These are phyloP conservation scores for Sphyrna mokarran DNA, from an alignment of 2,113 vertebrate genomes.

Conservation along the genomic window DNA sequence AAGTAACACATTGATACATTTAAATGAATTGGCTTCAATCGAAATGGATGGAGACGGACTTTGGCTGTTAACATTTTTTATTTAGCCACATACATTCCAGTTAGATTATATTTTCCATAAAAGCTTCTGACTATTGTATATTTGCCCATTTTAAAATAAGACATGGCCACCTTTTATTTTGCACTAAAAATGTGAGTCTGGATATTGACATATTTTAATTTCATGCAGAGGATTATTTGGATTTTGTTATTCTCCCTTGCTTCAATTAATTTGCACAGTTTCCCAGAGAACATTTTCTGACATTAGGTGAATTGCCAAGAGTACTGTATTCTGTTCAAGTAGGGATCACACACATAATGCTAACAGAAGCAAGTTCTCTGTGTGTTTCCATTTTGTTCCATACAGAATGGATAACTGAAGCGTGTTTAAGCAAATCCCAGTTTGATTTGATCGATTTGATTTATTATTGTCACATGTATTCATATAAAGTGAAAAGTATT, in stretches of 20 bases:
- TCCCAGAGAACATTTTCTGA: not conserved
- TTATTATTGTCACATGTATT: too few species aligned
- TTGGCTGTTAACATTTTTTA: not conserved
- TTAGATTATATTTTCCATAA: not conserved
- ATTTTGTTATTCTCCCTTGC: not conserved
- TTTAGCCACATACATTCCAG: not conserved
- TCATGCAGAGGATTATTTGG: not conserved
- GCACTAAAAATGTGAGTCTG: not conserved
- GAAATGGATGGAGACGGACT: not conserved
- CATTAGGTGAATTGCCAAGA: not conserved
- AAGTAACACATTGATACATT: conserved; percentile 5
- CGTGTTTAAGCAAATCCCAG: not conserved
- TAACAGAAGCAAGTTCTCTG: not conserved
- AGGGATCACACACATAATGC: not conserved
- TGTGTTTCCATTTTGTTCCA: not conserved
- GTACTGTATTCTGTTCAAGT: not conserved
- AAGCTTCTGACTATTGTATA: not conserved
- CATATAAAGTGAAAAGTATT: too few species aligned
- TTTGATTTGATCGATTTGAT: not conserved
- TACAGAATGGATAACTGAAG: not conserved
- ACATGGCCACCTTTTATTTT: not conserved
- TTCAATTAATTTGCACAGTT: not conserved
- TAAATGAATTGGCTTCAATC: not conserved
- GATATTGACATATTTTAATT: not conserved
- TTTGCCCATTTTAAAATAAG: not conserved